Base-by-base conservation (phyloP, 2,888 invertebrate species). In the Crossocerus cetratus region DNA sequence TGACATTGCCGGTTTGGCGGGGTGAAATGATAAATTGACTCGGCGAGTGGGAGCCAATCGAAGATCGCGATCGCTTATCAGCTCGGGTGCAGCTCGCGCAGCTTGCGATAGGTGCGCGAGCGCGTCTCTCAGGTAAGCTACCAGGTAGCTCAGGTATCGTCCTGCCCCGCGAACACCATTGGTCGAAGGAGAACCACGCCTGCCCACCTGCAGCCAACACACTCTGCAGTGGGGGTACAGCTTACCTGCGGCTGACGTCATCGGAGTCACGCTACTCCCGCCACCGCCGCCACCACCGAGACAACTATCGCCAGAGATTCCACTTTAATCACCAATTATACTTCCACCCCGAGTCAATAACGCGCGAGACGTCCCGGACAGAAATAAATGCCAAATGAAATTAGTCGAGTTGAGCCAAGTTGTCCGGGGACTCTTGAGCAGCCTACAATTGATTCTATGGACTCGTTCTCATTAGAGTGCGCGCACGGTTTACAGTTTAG, bases 111-210 rank as follows among this genome's bases (percentile, higher is more conserved):
- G 74, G 58, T 32, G 63, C 76, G 67, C 73, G 74, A 53, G 16
- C 81, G 85, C 83, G 82, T 80, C 80, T 80, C 81, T 81, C 81
- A 83, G 81, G 82, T 81, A 77, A 82, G 83, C 83, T 82, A 84
- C 86, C 86, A 85, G 84, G 84, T 86, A 84, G 78, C 69, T 81
- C 85, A 83, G 87, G 86, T 83, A 78, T 84, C 75, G 88, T 83
- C 85, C 88, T 86, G 87, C 90, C 88, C 87, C 83, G 83, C 23
- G 77, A 76, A 74, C 77, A 83, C 85, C 78, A 90, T 90, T 90
- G 90, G 90, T 82, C 82, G 86, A 78, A 69, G 65, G 71, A 57
- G 80, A 81, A 84, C 85, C 84, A 86, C 88, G 89, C 89, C 89
- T 84, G 83, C 84, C 89, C 87, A 89, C 89, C 87, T 88, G 86